These are phyloP conservation scores for Perizoma flavofasciatum DNA, from an alignment of 2,888 invertebrate genomes.

Conservation along the genomic window DNA sequence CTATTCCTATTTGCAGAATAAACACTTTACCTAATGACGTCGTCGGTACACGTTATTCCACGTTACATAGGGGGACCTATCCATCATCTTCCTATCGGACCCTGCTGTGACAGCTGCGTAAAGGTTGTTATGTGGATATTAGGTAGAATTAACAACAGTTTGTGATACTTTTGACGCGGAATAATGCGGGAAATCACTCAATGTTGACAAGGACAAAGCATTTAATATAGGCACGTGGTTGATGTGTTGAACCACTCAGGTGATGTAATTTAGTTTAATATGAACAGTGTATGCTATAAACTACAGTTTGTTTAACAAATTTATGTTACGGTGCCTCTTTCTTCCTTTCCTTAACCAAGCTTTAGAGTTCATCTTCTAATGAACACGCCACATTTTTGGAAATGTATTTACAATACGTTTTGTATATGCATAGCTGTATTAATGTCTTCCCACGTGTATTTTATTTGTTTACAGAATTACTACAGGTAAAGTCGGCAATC, in stretches of 20 bases:
- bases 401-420: too few species aligned
- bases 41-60: conserved; percentile 55
- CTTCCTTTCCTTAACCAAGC: background rate
- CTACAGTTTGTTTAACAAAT: too few species aligned
- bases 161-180: conserved; percentile 74
- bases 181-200: conserved; percentile 65
- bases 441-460: background rate
- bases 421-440: too few species aligned
- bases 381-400: too few species aligned
- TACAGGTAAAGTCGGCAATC: conserved; percentile 55
- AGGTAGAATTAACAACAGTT: conserved; percentile 79
- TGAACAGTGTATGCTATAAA: background rate
- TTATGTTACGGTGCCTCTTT: background rate
- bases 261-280: background rate
- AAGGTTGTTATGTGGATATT: conserved; percentile 74
- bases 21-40: conserved; percentile 45
- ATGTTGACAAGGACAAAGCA: conserved; percentile 43
- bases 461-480: conserved; percentile 38
- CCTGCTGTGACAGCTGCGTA: conserved; percentile 71
- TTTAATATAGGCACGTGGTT: conserved; percentile 29
- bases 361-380: background rate
- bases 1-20: conserved; percentile 27
- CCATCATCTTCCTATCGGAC: conserved; percentile 78
- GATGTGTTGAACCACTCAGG: conserved; percentile 12
- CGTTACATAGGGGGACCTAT: conserved; percentile 66